Evolutionary conservation across 2,797 vertebrate genomes (phyloP).

Genomic region (Clarias platycephalus): DNA sequence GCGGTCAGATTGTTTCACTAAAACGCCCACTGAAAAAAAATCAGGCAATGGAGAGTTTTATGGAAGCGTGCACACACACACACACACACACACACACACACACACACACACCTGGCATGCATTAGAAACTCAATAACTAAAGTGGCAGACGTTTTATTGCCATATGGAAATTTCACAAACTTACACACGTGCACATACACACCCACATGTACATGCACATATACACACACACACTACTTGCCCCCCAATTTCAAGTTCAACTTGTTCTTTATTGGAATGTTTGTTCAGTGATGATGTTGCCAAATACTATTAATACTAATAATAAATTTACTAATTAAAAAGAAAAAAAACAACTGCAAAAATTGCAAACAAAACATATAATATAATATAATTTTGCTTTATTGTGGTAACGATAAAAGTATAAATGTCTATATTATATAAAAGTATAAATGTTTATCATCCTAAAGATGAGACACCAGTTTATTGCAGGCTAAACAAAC

Average conservation of each 20-base stretch:
- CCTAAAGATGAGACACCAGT: background rate
- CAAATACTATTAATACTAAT: slow-evolving; percentile 1
- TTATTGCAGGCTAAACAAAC: background rate
- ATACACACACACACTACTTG: slow-evolving; percentile 37
- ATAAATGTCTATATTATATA: background rate
- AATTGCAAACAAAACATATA: background rate
- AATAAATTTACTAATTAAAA: background rate
- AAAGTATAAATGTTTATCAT: background rate
- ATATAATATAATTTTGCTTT: background rate
- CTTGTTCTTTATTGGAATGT: slow-evolving; percentile 13
- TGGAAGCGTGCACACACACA: slow-evolving; percentile 27
- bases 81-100: slow-evolving; percentile 23
- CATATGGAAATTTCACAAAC: slow-evolving; percentile 77
- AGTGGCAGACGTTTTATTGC: slow-evolving; percentile 80
- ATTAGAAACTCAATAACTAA: slow-evolving; percentile 79
- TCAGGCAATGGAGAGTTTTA: slow-evolving; percentile 20
- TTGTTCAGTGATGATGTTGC: background rate
- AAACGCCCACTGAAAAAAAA: slow-evolving; percentile 26
- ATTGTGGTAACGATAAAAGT: background rate
- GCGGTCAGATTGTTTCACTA: slow-evolving; percentile 45
- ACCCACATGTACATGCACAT: slow-evolving; percentile 35
- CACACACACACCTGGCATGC: slow-evolving; percentile 70
- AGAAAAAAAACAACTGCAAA: background rate
- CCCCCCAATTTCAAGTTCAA: slow-evolving; percentile 24
- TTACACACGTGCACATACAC: slow-evolving; percentile 49